phyloP scores from a whole-genome alignment of 2,113 vertebrate genomes.

The Callocephalon fimbriatum region DNA sequence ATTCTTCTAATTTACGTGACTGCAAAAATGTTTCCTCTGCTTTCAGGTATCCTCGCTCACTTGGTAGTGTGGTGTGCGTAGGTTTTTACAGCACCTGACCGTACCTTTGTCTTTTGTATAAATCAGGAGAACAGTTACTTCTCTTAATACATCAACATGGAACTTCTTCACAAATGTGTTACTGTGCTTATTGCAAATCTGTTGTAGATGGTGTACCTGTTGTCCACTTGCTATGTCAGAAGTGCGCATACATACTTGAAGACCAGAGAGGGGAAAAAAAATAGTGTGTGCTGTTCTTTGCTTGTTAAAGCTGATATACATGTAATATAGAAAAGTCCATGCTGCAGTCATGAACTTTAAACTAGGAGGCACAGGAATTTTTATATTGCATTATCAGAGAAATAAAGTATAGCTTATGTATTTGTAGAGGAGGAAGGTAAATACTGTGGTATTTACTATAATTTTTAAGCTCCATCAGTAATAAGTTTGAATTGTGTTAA shows the following conservation, averaged over 20 bases:
- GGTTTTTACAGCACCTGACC: neutral
- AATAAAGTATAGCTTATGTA: neutral
- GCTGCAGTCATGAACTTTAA: neutral
- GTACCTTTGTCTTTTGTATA: neutral
- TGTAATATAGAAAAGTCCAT: neutral
- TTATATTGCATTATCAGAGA: neutral
- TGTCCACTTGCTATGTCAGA: neutral
- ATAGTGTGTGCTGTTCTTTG: neutral
- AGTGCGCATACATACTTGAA: neutral
- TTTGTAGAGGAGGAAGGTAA: neutral
- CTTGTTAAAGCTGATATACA: neutral
- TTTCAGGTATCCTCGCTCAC: neutral
- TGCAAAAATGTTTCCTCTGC: neutral
- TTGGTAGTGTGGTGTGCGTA: neutral
- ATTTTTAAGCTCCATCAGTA: neutral
- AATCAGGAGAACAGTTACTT: neutral
- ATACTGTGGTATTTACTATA: neutral
- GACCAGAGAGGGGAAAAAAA: neutral
- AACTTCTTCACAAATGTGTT: neutral
- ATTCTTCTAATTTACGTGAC: neutral
- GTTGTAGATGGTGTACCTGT: neutral
- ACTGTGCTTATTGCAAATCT: neutral
- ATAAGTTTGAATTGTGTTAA: neutral
- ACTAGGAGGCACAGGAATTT: neutral
- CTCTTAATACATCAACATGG: neutral